Conservation (phyloP, 2,797 vertebrate genomes). For the Gambusia yucatana region DNA sequence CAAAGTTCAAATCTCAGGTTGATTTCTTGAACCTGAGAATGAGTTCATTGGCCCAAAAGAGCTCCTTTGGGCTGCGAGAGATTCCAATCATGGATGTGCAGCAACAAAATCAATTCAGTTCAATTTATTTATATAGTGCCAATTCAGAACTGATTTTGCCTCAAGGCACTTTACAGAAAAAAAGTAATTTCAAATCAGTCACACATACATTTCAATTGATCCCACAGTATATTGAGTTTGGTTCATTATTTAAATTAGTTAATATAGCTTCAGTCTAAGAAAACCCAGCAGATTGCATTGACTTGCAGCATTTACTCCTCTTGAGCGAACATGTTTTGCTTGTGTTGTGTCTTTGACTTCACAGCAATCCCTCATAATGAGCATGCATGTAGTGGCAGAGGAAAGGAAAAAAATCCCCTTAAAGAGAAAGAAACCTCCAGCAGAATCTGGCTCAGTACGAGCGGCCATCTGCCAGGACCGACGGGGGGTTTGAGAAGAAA, state of each 20-base stretch:
- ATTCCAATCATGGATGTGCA: background rate
- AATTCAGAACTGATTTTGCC: background rate
- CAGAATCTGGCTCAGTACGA: background rate
- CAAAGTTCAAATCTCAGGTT: background rate
- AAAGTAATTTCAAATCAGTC: background rate
- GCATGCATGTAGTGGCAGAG: background rate
- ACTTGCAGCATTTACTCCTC: background rate
- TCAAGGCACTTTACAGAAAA: background rate
- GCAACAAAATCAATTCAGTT: background rate
- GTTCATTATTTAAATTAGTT: background rate
- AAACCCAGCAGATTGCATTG: background rate
- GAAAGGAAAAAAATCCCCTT: background rate
- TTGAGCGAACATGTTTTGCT: background rate
- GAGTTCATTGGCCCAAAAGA: background rate
- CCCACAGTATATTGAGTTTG: background rate
- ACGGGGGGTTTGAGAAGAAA: background rate
- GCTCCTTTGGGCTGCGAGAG: background rate
- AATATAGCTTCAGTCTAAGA: background rate
- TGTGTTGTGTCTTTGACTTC: background rate
- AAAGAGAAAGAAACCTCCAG: background rate
- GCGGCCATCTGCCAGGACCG: background rate
- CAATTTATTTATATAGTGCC: background rate
- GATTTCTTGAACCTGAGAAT: background rate
- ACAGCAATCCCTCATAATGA: background rate
- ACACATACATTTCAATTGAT: background rate